Evolutionary conservation across 2,888 invertebrate genomes (phyloP), one percentile per base, ranked within the genome.

Genomic region (Osmoderma eremita): DNA sequence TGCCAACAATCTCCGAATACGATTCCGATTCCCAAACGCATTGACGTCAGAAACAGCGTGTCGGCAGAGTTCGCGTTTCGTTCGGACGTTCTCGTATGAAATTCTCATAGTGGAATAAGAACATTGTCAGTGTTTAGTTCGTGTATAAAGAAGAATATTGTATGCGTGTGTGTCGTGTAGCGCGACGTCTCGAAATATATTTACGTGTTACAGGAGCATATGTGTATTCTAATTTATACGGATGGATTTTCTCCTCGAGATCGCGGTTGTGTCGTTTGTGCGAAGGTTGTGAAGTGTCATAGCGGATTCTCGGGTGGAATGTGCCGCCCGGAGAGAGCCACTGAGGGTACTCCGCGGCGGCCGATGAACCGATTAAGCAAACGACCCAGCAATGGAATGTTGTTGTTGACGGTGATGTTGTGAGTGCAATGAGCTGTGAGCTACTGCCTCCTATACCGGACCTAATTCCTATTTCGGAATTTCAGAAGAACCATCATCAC

Each of bases 401-500:
- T 61, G 61, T 63, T 63, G 39, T 51, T 54, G 51, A 54, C 38
- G 42, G 64, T 53, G 54, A 51, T 54, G 53, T 63, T 54, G 53
- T 73, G 73, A 75, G 74, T 78, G 79, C 76, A 74, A 80, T 80
- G 80, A 80, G 77, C 79, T 75, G 76, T 76, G 80, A 74, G 71
- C 70, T 78, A 73, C 77, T 79, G 77, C 78, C 81, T 75, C 82
- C 82, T 73, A 75, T 78, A 80, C 83, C 80, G 78, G 82, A 80
- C 75, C 76, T 83, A 65, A 83, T 83, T 71, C 82, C 83, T 65
- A 82, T 82, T 70, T 77, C 81, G 75, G 80, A 76, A 69, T 77
- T 81, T 72, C 54, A 70, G 13, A 64, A 69, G 83, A 82, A 83
- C 68, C 74, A 71, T 71, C 69, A 72, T 71, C 73, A 73, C 73